Evolutionary conservation across 2,888 invertebrate species (phyloP).

Genomic region (Zhuqinia jingwanae): DNA sequence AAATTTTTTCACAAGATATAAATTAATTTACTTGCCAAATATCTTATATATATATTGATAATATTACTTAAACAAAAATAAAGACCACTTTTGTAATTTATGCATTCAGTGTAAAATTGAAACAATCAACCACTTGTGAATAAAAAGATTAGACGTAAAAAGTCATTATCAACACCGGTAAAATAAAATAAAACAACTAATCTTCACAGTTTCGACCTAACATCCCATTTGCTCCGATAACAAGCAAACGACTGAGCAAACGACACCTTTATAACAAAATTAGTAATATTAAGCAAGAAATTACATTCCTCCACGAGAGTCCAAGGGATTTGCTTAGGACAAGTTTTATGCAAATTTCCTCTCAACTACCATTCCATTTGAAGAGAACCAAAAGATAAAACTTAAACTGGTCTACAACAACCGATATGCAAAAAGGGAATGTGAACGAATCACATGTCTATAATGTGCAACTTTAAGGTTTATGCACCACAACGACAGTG

Average conservation of each 20-base stretch:
- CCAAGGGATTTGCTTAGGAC: background rate
- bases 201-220: background rate
- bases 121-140: background rate
- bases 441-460: too few species aligned
- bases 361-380: too few species aligned
- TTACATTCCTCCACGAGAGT: background rate
- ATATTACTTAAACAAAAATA: background rate
- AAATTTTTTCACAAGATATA: too few species aligned
- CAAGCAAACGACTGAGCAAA: constrained; percentile 52
- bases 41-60: too few species aligned
- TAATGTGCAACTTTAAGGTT: too few species aligned
- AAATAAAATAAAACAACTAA: constrained; percentile 12
- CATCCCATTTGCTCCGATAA: constrained; percentile 40
- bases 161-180: constrained; percentile 57
- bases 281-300: background rate
- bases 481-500: too few species aligned
- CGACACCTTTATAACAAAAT: constrained; percentile 21
- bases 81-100: background rate
- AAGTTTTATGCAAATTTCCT: too few species aligned
- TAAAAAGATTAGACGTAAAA: constrained; percentile 37
- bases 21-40: too few species aligned
- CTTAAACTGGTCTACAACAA: too few species aligned
- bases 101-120: background rate
- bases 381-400: too few species aligned
- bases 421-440: too few species aligned